Evolutionary conservation across 1,140 invertebrate species (phyloP).

Genomic region (Drosophila repletoides): DNA sequence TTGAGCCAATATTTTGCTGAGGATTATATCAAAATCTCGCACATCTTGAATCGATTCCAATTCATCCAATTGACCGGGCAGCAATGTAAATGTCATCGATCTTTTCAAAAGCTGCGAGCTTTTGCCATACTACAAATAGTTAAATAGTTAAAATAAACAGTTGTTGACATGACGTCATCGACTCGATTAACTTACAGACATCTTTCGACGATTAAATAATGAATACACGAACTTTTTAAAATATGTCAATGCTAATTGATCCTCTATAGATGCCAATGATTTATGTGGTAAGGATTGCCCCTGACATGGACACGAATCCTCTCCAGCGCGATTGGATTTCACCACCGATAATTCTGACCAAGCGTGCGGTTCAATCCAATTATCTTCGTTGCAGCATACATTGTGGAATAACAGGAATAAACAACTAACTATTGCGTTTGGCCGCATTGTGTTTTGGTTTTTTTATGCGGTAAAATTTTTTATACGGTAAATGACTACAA

Average conservation of each 20-base stretch:
- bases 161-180: slow-evolving; percentile 56
- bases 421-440: slow-evolving; percentile 32
- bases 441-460: slow-evolving; percentile 31
- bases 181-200: slow-evolving; percentile 45
- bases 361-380: slow-evolving; percentile 58
- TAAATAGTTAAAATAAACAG: slow-evolving; percentile 19
- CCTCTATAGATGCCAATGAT: slow-evolving; percentile 33
- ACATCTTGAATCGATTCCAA: slow-evolving; percentile 52
- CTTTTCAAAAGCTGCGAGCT: slow-evolving; percentile 37
- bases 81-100: slow-evolving; percentile 52
- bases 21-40: slow-evolving; percentile 64
- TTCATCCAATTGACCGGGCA: slow-evolving; percentile 49
- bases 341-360: slow-evolving; percentile 45
- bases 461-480: background rate
- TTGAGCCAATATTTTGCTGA: slow-evolving; percentile 51
- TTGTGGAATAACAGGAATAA: slow-evolving; percentile 45
- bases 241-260: slow-evolving; percentile 58
- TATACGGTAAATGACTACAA: slow-evolving; percentile 1
- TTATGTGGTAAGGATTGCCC: background rate
- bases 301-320: slow-evolving; percentile 27
- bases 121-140: slow-evolving; percentile 47
- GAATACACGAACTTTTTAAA: slow-evolving; percentile 65
- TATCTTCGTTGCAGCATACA: slow-evolving; percentile 49
- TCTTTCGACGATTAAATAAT: slow-evolving; percentile 53
- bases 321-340: background rate